Base-by-base conservation (phyloP, 2,113 vertebrate genomes). In the Charina bottae region DNA sequence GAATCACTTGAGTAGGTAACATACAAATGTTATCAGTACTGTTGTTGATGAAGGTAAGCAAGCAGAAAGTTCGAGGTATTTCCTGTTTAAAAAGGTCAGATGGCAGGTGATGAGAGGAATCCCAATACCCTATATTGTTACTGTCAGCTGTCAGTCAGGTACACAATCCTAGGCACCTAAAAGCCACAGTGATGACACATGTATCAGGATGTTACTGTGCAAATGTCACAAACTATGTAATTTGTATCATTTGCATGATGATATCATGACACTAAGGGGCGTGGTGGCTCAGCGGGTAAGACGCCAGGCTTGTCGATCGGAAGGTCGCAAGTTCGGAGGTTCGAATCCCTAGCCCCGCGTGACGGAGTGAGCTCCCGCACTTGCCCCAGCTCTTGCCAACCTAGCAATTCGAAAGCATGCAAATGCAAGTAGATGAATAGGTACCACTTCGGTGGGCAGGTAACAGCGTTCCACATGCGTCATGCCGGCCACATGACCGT, bases 201-300 rank as follows among this genome's bases (percentile, higher is more conserved):
- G 33, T 21, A 42, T 78, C 2, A 15, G 72, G 72, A 42, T 78
- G 15, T 78, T 42, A 78, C 33, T 21, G 17, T 78, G 21, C 21
- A 42, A 78, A 37, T 78, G 72, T 78, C 72, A 42, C 72, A 78
- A 78, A 78, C 33, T 78, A 78, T 78, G 64, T 72, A 78, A 78
- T 78, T 78, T 78, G 72, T 78, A 78, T 78, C 72, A 78, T 78
- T 42, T 42, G 72, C 72, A 78, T 78, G 72, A 78, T 78, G n/a
- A 17, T 78, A 37, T 78, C 72, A 37, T 17, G 8, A 78, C 15
- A n/a, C n/a, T n/a, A n/a, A n/a, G n/a, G n/a, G n/a, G n/a, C n/a
- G n/a, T n/a, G n/a, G n/a, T n/a, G n/a, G n/a, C n/a, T n/a, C n/a
- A n/a, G n/a, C n/a, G n/a, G n/a, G n/a, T n/a, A n/a, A n/a, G n/a